A percentile compares a stretch with the other conserved stretches of the same genome.
Conservation (phyloP, 2,113 vertebrate species). For the Sturnus vulgaris region DNA sequence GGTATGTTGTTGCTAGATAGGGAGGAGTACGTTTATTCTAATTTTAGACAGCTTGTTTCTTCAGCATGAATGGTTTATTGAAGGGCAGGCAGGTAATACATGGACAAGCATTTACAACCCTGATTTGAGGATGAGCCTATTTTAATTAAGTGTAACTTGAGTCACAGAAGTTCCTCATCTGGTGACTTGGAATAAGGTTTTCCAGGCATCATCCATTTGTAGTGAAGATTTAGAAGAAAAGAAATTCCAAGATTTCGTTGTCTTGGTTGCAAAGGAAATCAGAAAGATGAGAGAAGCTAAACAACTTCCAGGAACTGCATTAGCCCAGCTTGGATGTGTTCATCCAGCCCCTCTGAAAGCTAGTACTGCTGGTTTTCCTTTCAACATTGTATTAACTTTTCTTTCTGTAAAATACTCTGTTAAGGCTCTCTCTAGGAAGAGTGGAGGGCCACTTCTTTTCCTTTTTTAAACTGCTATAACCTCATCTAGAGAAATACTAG, state of each 20-base stretch:
- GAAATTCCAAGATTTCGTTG: background rate
- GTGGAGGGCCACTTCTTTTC: background rate
- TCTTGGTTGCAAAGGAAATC: background rate
- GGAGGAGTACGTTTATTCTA: background rate
- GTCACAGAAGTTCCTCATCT: background rate
- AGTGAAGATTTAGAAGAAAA: background rate
- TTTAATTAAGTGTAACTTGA: background rate
- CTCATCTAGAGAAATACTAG: background rate
- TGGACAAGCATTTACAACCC: fast-evolving
- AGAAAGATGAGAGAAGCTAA: background rate
- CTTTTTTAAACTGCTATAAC: background rate
- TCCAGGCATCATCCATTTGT: background rate
- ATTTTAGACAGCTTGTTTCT: background rate
- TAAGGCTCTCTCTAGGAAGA: background rate
- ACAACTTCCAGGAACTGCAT: background rate
- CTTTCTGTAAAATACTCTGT: background rate
- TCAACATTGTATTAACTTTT: background rate
- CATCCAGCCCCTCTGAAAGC: background rate
- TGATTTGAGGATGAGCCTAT: background rate
- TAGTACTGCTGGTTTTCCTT: background rate
- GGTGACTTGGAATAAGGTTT: background rate
- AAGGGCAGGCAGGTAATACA: background rate
- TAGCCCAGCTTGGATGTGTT: background rate
- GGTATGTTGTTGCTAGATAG: background rate
- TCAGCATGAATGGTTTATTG: background rate